Conservation (phyloP, 2,888 invertebrate species). For the Sinohyriopsis cumingii region DNA sequence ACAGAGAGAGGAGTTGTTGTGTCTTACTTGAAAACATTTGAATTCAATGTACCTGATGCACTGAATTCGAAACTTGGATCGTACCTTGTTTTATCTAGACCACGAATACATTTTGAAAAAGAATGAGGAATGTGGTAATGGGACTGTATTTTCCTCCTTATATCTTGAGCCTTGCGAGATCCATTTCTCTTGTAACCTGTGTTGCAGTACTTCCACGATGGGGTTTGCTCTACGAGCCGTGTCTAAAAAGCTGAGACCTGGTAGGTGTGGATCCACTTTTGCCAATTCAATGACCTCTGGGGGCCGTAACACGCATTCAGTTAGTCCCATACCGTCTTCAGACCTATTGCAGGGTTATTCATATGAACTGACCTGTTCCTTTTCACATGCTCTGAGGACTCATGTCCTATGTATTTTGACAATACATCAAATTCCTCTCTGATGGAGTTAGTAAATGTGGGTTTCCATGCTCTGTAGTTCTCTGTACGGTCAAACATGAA, state of each 20-base stretch:
- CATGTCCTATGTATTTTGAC: conserved; percentile 19
- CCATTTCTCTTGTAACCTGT: conserved; percentile 23
- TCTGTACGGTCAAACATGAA: background rate
- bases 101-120: no score
- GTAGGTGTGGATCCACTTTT: conserved; percentile 3
- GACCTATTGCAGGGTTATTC: conserved; percentile 8
- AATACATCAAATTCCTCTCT: conserved; percentile 22
- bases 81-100: no score
- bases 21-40: no score
- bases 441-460: background rate
- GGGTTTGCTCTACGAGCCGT: conserved; percentile 14
- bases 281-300: conserved; percentile 18
- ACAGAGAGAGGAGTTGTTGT: no score
- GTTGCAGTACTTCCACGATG: conserved; percentile 16
- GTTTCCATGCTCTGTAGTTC: background rate
- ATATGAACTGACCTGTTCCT: conserved; percentile 8
- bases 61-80: conserved; percentile 3
- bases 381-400: conserved; percentile 5
- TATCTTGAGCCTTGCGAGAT: conserved; percentile 6
- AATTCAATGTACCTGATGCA: background rate
- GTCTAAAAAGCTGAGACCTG: conserved; percentile 12
- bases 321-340: conserved; percentile 17
- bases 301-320: conserved; percentile 23
- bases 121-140: conserved; percentile 13
- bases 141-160: conserved; percentile 7